Evolutionary conservation across 2,113 vertebrate species (phyloP), one percentile per base, ranked within the genome.

Genomic region (Trinectes maculatus): DNA sequence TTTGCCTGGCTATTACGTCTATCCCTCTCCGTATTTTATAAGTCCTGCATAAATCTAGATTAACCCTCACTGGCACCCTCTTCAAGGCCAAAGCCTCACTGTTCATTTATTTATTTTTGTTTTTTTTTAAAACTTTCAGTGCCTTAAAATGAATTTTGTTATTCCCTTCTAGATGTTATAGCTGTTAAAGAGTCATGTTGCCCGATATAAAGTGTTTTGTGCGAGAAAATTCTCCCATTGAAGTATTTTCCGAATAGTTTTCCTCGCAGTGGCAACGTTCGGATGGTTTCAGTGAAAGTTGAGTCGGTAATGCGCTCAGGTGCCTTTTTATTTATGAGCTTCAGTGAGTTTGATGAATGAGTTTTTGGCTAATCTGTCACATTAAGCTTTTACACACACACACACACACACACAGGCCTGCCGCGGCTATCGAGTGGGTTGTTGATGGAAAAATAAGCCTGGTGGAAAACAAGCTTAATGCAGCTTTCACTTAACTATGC

Each of bases 11-110:
- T 86, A 81, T 77, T 77, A 86, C 85, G 73, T 65, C 68, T 46
- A 58, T 85, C 79, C n/a, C n/a, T n/a, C n/a, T n/a, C n/a, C n/a
- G 26, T 44, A 6, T 85, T 90, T 88, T 84, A 81, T 71, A 77
- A 85, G 78, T 82, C 59, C 79, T 66, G 42, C 58, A 83, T 92
- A 89, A 89, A 92, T 60, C 80, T 84, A 56, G 59, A 83, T 68
- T 39, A 61, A 80, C 68, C 70, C 71, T 60, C 62, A 29, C 84
- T 79, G 74, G 25, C 40, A 83, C n/a, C 61, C 46, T 55, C 64
- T 51, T 87, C 1, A 65, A 80, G 47, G 31, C 16, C 34, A 69
- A 4, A 42, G 25, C 29, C n/a, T 36, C 29, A 39, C 5, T 24
- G 22, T 15, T 16, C 21, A 22, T 44, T 12, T 21, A 21, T 12